phyloP scores from a whole-genome alignment of 2,888 invertebrate species.

The Polyommatus icarus region DNA sequence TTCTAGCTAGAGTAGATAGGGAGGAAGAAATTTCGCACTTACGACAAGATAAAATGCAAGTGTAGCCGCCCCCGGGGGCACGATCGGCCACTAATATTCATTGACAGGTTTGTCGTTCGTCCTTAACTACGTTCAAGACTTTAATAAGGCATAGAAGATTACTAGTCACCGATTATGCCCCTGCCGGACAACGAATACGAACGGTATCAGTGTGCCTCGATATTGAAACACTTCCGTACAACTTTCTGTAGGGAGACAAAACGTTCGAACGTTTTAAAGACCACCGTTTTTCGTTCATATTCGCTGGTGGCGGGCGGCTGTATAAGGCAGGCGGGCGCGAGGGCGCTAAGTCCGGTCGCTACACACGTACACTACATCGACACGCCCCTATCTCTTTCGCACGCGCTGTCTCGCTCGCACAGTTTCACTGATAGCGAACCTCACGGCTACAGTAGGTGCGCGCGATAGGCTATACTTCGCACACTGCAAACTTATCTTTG shows the following conservation, averaged over 20 bases:
- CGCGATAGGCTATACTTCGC: no score
- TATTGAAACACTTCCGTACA: background rate
- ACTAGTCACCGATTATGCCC: background rate
- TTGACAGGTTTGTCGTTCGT: background rate
- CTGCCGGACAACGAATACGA: background rate
- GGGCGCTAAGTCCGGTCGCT: slow-evolving; percentile 5
- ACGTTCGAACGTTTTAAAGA: no score
- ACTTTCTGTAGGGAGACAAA: no score
- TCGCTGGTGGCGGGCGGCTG: background rate
- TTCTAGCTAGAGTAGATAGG: slow-evolving; percentile 63
- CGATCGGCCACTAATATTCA: background rate
- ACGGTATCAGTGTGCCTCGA: background rate
- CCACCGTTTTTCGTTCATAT: background rate
- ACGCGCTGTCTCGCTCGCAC: background rate
- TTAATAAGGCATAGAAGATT: slow-evolving; percentile 27
- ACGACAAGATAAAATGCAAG: slow-evolving; percentile 18
- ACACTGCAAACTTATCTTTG: no score
- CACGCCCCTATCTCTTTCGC: background rate
- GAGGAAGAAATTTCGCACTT: slow-evolving; percentile 30
- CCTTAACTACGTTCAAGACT: background rate
- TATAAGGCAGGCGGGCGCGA: slow-evolving; percentile 19
- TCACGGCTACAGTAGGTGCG: background rate
- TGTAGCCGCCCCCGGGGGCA: slow-evolving; percentile 2
- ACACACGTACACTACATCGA: background rate
- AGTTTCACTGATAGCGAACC: background rate